These are phyloP conservation scores for Cerceris rybyensis DNA, from an alignment of 2,888 invertebrate species.

Conservation along the genomic window DNA sequence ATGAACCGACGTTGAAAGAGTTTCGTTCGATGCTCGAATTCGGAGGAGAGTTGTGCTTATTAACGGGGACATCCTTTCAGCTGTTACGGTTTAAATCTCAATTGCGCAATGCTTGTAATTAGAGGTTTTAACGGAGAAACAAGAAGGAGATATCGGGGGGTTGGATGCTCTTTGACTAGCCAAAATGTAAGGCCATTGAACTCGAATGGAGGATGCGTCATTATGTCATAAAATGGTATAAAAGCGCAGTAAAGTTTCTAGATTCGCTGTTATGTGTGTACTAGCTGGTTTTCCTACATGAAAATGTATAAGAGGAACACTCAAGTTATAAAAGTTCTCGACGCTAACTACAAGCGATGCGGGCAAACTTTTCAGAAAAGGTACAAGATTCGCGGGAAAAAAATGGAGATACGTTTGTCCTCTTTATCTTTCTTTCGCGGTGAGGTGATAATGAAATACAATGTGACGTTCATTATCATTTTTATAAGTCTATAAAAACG, in stretches of 20 bases:
- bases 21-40: too few species aligned
- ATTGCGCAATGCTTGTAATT: constrained; percentile 41
- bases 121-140: constrained; percentile 32
- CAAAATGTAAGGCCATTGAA: constrained; percentile 21
- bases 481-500: background rate
- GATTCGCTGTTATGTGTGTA: constrained; percentile 7
- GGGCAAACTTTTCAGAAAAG: constrained; percentile 2
- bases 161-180: background rate
- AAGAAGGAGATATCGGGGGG: constrained; percentile 8
- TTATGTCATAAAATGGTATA: constrained; percentile 28
- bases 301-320: background rate
- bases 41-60: background rate
- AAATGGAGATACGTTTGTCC: background rate
- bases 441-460: background rate
- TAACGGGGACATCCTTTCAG: constrained; percentile 50
- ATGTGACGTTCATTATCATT: background rate
- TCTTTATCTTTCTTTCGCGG: background rate
- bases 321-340: constrained; percentile 23
- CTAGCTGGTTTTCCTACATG: background rate
- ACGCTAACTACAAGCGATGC: constrained; percentile 28
- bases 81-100: constrained; percentile 22
- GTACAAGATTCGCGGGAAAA: background rate
- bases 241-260: constrained; percentile 31
- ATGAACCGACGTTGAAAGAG: background rate
- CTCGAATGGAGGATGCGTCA: constrained; percentile 26